A percentile compares a stretch with the other conserved stretches of the same genome.
Conservation (phyloP, 2,888 invertebrate genomes). For the Leptinotarsa tumamoca region DNA sequence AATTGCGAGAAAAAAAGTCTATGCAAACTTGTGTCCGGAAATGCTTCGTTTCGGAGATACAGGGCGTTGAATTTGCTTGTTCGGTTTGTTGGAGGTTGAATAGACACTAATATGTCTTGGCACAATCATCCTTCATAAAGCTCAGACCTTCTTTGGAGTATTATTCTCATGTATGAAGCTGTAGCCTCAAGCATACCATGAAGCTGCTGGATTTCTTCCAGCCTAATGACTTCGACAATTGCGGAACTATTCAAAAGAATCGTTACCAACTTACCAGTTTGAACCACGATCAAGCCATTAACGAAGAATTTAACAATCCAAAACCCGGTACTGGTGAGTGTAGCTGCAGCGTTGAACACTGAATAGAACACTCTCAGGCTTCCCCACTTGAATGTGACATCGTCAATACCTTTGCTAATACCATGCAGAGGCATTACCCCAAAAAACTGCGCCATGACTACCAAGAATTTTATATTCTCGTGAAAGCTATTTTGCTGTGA, state of each 20-base stretch:
- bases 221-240: too few relatives aligned
- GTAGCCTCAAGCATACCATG: too few relatives aligned
- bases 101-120: too few relatives aligned
- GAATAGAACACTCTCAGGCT: constrained; percentile 53
- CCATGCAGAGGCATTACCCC: constrained; percentile 59
- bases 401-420: constrained; percentile 46
- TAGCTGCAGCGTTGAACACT: constrained; percentile 51
- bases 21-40: too few relatives aligned
- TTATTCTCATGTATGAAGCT: too few relatives aligned
- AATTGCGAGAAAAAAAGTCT: too few relatives aligned
- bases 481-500: constrained; percentile 50
- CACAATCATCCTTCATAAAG: too few relatives aligned
- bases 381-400: constrained; percentile 55
- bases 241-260: constrained; percentile 14
- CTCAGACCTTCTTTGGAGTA: too few relatives aligned
- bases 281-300: constrained; percentile 55
- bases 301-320: constrained; percentile 55
- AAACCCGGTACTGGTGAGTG: constrained; percentile 51
- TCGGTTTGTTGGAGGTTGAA: too few relatives aligned
- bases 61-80: too few relatives aligned
- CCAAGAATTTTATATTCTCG: constrained; percentile 54
- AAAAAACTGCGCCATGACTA: constrained; percentile 57
- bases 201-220: too few relatives aligned
- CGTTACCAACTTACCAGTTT: constrained; percentile 53
- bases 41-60: too few relatives aligned